Base-by-base conservation (phyloP, 2,797 vertebrate species). In the Antennarius maculatus region DNA sequence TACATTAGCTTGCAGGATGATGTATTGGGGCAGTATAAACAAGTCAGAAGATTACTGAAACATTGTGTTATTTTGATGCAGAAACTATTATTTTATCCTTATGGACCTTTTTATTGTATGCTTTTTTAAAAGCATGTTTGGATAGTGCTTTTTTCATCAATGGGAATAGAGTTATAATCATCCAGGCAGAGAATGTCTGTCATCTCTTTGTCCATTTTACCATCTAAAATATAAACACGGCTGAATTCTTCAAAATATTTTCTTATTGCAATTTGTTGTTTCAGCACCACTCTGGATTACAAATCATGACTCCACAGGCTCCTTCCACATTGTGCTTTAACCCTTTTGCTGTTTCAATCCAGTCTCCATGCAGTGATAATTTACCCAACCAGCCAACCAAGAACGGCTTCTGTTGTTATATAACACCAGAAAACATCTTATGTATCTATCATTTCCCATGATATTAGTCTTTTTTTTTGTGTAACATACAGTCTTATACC, bases 201-300 rank as follows among this genome's bases (percentile, higher is more conserved):
- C 84, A 88, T 86, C 74, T 65, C 72, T 43, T n/a, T 66, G 76
- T 85, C 68, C 74, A 56, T 77, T 83, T 68, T 81, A 82, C 76
- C 79, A 77, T 85, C 68, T 63, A 52, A 81, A 67, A 80, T 75
- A 84, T 52, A n/a, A 74, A 77, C 85, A 70, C 9, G 53, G 29
- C 43, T 70, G 66, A 42, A 48, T 68, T 85, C 51, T 72, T 61
- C 23, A 51, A 80, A 16, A 66, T 63, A 72, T 79, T 82, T 77
- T 61, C 42, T 39, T 28, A 45, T 56, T 66, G 59, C 74, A 79
- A 77, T 51, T 15, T 57, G 29, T 76, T 83, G 58, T 72, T 79
- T 76, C 64, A 74, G 66, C 54, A 73, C 64, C 79, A 71, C 71
- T 65, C 60, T 16, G 70, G 82, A 85, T 89, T 82, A 82, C 61